Evolutionary conservation across 2,888 invertebrate species (phyloP), one percentile per base, ranked within the genome.

Genomic region (Eupithecia insigniata): DNA sequence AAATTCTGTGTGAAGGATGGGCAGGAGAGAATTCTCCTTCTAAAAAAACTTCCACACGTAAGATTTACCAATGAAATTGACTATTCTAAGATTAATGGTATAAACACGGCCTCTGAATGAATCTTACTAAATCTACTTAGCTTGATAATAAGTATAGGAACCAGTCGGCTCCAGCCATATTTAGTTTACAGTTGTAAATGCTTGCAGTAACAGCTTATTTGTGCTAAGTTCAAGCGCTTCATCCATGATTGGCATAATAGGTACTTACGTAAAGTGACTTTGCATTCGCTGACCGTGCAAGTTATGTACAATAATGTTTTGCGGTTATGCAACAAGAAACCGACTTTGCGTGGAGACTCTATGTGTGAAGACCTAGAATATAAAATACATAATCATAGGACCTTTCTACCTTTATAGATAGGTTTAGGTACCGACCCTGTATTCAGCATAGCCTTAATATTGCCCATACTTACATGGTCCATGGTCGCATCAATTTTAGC

Each of bases 211-310:
- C 72, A 69, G 58, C 62, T 32, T 43, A 69, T 70, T 55, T 55
- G 26, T 26, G 55, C 55, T 26, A 55, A 55, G 55, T 55, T 55
- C 26, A 55, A 55, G 0, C 55, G 26, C 55, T 55, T 26, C 26
- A 55, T 55, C 22, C 14, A 55, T 22, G 7, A 22, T 22, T 60
- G 8, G 30, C 62, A 67, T 67, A 70, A 67, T 67, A n/a, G n/a
- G n/a, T n/a, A 36, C 65, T 70, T 73, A 70, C 66, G 67, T 70
- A 73, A 73, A 62, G 51, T 70, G 51, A 68, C 61, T 73, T 73
- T 66, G 70, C 61, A 70, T 73, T 73, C 72, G 65, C 22, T 66
- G 58, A 28, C 43, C 65, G 69, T 58, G 65, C 67, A 68, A 68
- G 68, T 68, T 72, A 60, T 68, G 66, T 60, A 65, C 65, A 65